A percentile compares a stretch with the other conserved stretches of the same genome.
These are phyloP conservation scores for Nesogale talazaci DNA, from an alignment of 2,113 vertebrate species.

Conservation along the genomic window DNA sequence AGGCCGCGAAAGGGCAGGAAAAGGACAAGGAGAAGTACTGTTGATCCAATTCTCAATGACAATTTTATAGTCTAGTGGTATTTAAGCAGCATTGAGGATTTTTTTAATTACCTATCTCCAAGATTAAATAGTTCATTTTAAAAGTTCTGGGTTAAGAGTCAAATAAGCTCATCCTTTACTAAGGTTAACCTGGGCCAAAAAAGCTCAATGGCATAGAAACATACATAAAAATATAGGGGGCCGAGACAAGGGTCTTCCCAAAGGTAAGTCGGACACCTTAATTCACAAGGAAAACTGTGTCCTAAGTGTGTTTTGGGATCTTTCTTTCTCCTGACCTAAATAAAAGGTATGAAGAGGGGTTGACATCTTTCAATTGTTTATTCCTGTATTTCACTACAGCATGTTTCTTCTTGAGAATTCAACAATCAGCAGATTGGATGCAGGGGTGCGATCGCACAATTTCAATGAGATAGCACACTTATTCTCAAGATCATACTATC, in stretches of 20 bases:
- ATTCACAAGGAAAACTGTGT: neutral
- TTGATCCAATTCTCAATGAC: slow-evolving; percentile 73
- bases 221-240: slow-evolving; percentile 35
- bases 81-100: slow-evolving; percentile 55
- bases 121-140: slow-evolving; percentile 65
- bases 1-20: slow-evolving; percentile 63
- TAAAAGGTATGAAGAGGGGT: neutral
- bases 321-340: slow-evolving; percentile 52
- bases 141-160: slow-evolving; percentile 59
- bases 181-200: slow-evolving; percentile 22
- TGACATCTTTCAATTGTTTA: slow-evolving; percentile 25
- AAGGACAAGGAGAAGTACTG: slow-evolving; percentile 79
- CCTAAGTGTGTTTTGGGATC: slow-evolving; percentile 45
- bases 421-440: slow-evolving; percentile 56
- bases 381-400: slow-evolving; percentile 2
- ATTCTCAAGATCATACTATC: slow-evolving; percentile 28
- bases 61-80: slow-evolving; percentile 78
- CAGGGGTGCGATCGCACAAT: slow-evolving; percentile 10
- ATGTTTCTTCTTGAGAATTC: slow-evolving; percentile 45
- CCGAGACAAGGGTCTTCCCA: slow-evolving; percentile 45
- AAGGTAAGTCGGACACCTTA: slow-evolving; percentile 49
- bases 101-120: slow-evolving; percentile 78
- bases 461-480: slow-evolving; percentile 57
- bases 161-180: slow-evolving; percentile 41
- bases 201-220: slow-evolving; percentile 37